Base-by-base conservation (phyloP, 2,797 vertebrate genomes). In the Dendrocincla tyrannina region DNA sequence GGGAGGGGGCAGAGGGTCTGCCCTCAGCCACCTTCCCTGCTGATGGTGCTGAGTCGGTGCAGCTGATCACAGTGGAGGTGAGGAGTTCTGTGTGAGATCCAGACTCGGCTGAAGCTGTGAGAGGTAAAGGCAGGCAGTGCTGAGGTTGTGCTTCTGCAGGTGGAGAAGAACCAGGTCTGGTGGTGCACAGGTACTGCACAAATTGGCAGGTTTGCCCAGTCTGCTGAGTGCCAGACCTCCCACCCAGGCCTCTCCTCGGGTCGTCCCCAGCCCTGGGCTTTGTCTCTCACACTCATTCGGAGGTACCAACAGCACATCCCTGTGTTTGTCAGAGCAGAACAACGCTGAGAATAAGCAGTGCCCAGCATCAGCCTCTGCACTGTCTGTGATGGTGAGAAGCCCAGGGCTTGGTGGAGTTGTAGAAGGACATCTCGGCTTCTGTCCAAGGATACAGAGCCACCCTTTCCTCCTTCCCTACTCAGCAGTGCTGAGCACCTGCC, bases 391-490 rank as follows among this genome's bases (percentile, higher is more conserved):
- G 17, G 39, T 42, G 15, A 82, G 55, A 32, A 80, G 10, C 22
- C 17, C 20, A 17, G 42, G 15, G n/a, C 59, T 92, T 2, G 17
- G 5, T 62, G 44, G 49, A 39, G 20, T 17, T 82, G 19, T 35
- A 62, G 42, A 58, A 44, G 18, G 42, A 49, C 2, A 3, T n/a
- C 30, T 79, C 20, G 27, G 46, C n/a, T 94, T 67, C 35, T 91
- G 37, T 19, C 18, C 49, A 33, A 19, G 20, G 22, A 44, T 27
- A 28, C 0, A 0, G 39, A 42, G 4, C 42, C 42, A 63, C 20
- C 23, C 3, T 52, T 80, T 67, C 17, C 37, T 78, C 18, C 17
- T 56, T 60, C 30, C 9, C 28, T 49, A 3, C n/a, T 85, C 47
- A 76, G 50, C 39, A 64, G 18, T 11, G 13, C 59, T 75, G 75